phyloP scores from a whole-genome alignment of 1,140 invertebrate genomes.

The Spodoptera litura region DNA sequence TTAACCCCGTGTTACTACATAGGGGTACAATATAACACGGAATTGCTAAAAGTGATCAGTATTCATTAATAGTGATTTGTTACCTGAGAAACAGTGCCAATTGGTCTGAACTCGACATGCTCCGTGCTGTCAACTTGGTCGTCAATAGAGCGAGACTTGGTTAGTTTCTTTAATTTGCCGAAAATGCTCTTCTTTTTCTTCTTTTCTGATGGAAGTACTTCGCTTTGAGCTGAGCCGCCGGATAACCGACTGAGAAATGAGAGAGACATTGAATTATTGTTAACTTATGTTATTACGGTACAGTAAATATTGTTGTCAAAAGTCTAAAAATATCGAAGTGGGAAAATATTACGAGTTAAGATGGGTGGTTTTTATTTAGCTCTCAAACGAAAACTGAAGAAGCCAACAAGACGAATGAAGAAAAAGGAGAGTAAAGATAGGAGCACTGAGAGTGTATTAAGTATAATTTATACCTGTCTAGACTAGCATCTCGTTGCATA shows the following conservation, averaged over 20 bases:
- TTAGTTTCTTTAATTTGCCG: slow-evolving; percentile 93
- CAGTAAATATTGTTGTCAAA: neutral
- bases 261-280: neutral
- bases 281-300: too few relatives aligned
- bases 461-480: slow-evolving; percentile 88
- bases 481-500: slow-evolving; percentile 89
- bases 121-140: slow-evolving; percentile 86
- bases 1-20: too few relatives aligned
- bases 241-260: slow-evolving; percentile 89
- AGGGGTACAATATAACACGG: too few relatives aligned
- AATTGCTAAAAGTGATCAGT: too few relatives aligned
- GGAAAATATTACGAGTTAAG: too few relatives aligned
- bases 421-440: too few relatives aligned
- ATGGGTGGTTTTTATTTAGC: too few relatives aligned
- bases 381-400: too few relatives aligned
- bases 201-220: slow-evolving; percentile 90
- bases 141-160: slow-evolving; percentile 94
- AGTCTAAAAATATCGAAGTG: neutral
- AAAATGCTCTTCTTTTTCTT: slow-evolving; percentile 94
- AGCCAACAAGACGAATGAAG: too few relatives aligned
- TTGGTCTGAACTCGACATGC: slow-evolving; percentile 79
- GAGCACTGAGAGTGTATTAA: too few relatives aligned
- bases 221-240: slow-evolving; percentile 94
- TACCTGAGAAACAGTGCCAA: slow-evolving; percentile 86
- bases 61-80: neutral